A percentile compares a stretch with the other conserved stretches of the same genome.
Conservation (phyloP, 2,888 invertebrate genomes). For the Eupithecia subfuscata region DNA sequence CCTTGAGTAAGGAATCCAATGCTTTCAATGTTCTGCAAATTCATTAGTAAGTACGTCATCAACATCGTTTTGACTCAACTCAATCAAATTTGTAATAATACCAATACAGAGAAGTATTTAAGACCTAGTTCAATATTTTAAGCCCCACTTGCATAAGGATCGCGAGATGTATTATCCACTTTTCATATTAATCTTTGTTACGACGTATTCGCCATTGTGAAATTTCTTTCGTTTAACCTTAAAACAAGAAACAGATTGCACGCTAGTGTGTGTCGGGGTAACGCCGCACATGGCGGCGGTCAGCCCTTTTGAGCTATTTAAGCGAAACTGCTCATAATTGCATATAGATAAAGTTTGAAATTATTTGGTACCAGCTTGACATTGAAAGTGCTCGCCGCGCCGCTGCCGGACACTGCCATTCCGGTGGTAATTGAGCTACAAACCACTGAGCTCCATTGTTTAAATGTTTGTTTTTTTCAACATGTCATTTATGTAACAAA, state of each 20-base stretch:
- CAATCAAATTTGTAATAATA: neutral
- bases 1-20: slow-evolving; percentile 57
- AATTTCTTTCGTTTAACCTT: too few species aligned
- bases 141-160: too few species aligned
- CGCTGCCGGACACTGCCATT: neutral
- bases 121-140: neutral
- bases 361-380: neutral
- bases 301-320: too few species aligned
- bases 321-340: too few species aligned
- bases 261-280: too few species aligned
- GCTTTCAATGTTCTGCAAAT: slow-evolving; percentile 61
- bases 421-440: neutral
- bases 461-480: too few species aligned
- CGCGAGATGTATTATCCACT: neutral
- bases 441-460: too few species aligned
- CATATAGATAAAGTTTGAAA: neutral
- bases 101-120: neutral
- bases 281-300: too few species aligned
- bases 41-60: neutral
- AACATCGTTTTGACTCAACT: neutral
- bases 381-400: neutral
- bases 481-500: too few species aligned
- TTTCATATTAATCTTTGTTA: too few species aligned
- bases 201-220: too few species aligned
- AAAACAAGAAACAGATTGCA: too few species aligned